Percentiles rank a stretch among this genome's conserved stretches.
Evolutionary conservation across 2,888 invertebrate genomes (phyloP).

Genomic region (Caenorhabditis zanzibari): DNA sequence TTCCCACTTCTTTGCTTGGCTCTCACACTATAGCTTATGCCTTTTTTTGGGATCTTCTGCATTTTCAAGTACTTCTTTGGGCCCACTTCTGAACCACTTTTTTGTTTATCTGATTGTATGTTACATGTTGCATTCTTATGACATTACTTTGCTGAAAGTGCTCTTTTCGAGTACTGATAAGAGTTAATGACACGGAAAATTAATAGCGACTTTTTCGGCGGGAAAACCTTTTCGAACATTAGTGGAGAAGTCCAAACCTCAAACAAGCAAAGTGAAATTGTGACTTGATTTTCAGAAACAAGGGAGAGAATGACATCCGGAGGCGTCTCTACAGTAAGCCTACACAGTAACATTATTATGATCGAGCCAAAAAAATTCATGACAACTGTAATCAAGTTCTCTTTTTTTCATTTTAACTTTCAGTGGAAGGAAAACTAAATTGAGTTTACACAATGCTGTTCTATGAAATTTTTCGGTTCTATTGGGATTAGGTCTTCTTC

Average conservation of each 20-base stretch:
- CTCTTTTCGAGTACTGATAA: slow-evolving; percentile 13
- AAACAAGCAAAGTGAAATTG: slow-evolving; percentile 22
- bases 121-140: slow-evolving; percentile 26
- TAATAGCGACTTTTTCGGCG: slow-evolving; percentile 33
- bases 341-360: neutral
- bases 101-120: slow-evolving; percentile 20
- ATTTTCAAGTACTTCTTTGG: slow-evolving; percentile 18
- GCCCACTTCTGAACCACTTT: slow-evolving; percentile 14
- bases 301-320: no score
- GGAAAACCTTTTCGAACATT: neutral
- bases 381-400: no score
- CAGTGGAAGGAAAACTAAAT: no score
- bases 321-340: neutral
- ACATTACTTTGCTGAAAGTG: slow-evolving; percentile 3
- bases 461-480: neutral
- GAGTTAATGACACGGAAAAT: slow-evolving; percentile 20
- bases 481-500: slow-evolving; percentile 4
- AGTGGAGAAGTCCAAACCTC: slow-evolving; percentile 38
- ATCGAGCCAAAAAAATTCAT: no score
- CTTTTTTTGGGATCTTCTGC: slow-evolving; percentile 31
- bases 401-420: no score
- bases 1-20: slow-evolving; percentile 1
- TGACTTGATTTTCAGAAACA: neutral
- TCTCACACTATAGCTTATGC: slow-evolving; percentile 24
- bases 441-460: no score